A percentile compares a stretch with the other conserved stretches of the same genome.
phyloP scores from a whole-genome alignment of 2,888 invertebrate genomes.

The Operophtera brumata region DNA sequence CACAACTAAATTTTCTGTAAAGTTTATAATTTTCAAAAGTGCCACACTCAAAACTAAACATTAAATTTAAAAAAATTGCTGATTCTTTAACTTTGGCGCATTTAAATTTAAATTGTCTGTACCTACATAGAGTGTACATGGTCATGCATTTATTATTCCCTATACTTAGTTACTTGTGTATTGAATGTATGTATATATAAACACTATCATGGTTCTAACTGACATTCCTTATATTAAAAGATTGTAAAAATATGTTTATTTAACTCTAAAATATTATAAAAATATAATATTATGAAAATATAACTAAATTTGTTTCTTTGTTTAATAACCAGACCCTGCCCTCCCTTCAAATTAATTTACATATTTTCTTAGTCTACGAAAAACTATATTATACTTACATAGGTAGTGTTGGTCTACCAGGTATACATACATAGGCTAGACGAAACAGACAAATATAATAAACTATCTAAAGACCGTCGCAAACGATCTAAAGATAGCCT shows the following conservation, averaged over 20 bases:
- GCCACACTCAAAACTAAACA: no score
- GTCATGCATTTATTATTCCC: slow-evolving; percentile 1
- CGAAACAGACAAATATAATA: no score
- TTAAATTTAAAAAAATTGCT: no score
- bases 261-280: slow-evolving; percentile 73
- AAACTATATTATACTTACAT: no score
- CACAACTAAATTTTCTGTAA: not conserved
- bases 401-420: no score
- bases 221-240: slow-evolving; percentile 32
- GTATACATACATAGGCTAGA: no score
- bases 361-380: no score
- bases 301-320: not conserved
- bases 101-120: not conserved
- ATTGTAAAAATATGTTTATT: slow-evolving; percentile 61
- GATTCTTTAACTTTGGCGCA: no score
- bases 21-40: no score
- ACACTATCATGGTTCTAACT: slow-evolving; percentile 10
- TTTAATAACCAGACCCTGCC: not conserved
- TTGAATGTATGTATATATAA: slow-evolving; percentile 1
- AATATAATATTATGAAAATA: slow-evolving; percentile 43
- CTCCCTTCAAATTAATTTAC: no score
- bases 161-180: slow-evolving; percentile 6
- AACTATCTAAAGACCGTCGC: no score
- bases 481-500: no score
- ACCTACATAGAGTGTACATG: not conserved